phyloP scores from a whole-genome alignment of 2,797 vertebrate species.

The Chrysocyon brachyurus region DNA sequence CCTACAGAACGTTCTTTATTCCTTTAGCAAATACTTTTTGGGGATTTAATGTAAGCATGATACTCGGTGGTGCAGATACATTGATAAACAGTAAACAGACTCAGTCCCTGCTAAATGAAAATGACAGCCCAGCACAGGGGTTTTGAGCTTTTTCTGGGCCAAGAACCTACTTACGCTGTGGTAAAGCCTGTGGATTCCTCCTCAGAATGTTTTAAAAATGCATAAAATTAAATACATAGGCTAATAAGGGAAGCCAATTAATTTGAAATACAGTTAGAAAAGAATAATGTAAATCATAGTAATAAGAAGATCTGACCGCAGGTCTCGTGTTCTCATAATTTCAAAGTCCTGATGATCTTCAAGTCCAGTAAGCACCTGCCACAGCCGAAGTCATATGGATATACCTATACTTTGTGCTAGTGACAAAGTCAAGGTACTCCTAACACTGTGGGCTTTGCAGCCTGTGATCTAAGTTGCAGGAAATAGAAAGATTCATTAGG shows the following conservation, averaged over 20 bases:
- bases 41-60: background rate
- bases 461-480: background rate
- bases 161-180: background rate
- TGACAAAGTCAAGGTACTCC: background rate
- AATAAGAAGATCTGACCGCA: background rate
- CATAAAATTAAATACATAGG: background rate
- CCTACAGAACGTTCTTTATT: background rate
- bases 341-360: background rate
- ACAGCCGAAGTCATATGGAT: background rate
- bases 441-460: background rate
- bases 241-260: background rate
- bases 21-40: background rate
- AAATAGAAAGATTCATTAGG: background rate
- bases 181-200: background rate
- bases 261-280: background rate
- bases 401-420: background rate
- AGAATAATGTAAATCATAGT: background rate
- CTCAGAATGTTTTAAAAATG: background rate
- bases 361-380: background rate
- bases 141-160: background rate
- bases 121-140: background rate
- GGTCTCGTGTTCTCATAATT: background rate
- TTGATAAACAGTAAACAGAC: background rate
- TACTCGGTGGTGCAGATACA: background rate
- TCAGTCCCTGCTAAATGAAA: background rate